Conservation (phyloP, 2,888 invertebrate species). For the Trachelus stipa region DNA sequence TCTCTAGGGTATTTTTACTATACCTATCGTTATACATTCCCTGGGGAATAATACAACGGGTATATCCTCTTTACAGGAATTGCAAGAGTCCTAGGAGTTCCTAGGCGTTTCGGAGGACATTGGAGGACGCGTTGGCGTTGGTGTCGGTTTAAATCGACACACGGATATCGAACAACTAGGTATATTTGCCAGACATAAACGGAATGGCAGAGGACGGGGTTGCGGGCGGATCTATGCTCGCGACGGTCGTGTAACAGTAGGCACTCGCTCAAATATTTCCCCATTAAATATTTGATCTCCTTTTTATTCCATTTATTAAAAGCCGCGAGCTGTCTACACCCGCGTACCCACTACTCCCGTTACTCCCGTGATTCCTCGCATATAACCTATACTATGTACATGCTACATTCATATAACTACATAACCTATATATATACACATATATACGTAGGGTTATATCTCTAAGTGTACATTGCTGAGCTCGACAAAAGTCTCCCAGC, state of each 20-base stretch:
- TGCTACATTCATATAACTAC: too few relatives aligned
- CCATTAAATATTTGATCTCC: constrained; percentile 61
- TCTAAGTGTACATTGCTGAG: neutral
- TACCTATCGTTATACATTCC: too few relatives aligned
- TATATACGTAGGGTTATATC: too few relatives aligned
- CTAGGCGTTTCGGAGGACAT: too few relatives aligned
- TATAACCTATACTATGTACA: too few relatives aligned
- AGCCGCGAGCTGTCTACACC: constrained; percentile 37
- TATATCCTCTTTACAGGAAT: too few relatives aligned
- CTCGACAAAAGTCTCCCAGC: neutral
- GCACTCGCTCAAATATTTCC: constrained; percentile 61
- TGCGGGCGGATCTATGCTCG: constrained; percentile 46
- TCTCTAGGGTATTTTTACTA: too few relatives aligned
- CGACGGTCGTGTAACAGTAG: constrained; percentile 50
- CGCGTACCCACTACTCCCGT: constrained; percentile 1
- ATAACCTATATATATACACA: neutral
- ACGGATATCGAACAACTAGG: constrained; percentile 53
- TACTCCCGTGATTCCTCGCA: too few relatives aligned
- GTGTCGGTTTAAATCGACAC: constrained; percentile 54
- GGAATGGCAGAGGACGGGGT: constrained; percentile 49
- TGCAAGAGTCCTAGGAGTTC: too few relatives aligned
- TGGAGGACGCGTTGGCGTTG: constrained; percentile 18
- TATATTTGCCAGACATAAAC: constrained; percentile 58
- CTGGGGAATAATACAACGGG: too few relatives aligned
- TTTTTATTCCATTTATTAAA: constrained; percentile 63